phyloP scores from a whole-genome alignment of 2,113 vertebrate genomes.

The Tilapia sparmanii region DNA sequence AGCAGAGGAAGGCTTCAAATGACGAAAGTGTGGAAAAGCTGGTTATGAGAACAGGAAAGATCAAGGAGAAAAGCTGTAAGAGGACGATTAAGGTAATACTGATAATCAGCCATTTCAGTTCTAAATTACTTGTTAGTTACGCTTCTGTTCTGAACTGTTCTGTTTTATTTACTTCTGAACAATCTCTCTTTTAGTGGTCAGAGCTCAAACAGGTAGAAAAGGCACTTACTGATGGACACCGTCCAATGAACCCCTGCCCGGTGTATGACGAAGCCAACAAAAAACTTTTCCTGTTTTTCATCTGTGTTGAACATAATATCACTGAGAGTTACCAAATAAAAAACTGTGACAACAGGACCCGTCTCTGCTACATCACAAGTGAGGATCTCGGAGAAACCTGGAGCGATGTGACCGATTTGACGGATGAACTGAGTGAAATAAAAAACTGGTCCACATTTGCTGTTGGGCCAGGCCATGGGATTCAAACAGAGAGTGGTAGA shows the following conservation, averaged over 20 bases:
- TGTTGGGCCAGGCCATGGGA: neutral
- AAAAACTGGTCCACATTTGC: fast-evolving
- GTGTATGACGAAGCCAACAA: neutral
- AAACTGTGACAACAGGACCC: fast-evolving
- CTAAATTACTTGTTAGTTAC: neutral
- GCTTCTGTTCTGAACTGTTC: fast-evolving
- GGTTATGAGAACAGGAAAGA: neutral
- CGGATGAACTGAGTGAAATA: fast-evolving
- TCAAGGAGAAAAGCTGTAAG: fast-evolving
- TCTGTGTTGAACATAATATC: fast-evolving
- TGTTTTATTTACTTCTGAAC: fast-evolving
- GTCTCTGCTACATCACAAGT: neutral
- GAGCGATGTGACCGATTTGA: fast-evolving
- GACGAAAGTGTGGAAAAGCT: neutral
- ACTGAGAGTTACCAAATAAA: fast-evolving
- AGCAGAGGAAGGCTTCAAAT: neutral
- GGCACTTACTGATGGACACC: fast-evolving
- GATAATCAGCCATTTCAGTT: neutral
- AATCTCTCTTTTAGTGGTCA: neutral
- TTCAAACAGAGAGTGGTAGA: neutral
- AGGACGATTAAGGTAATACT: neutral
- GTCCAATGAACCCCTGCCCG: neutral
- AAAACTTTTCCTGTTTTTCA: neutral
- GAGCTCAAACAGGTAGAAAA: neutral
- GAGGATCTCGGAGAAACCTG: fast-evolving